Base-by-base conservation (phyloP, 2,888 invertebrate genomes). In the Diplazon laetatorius region DNA sequence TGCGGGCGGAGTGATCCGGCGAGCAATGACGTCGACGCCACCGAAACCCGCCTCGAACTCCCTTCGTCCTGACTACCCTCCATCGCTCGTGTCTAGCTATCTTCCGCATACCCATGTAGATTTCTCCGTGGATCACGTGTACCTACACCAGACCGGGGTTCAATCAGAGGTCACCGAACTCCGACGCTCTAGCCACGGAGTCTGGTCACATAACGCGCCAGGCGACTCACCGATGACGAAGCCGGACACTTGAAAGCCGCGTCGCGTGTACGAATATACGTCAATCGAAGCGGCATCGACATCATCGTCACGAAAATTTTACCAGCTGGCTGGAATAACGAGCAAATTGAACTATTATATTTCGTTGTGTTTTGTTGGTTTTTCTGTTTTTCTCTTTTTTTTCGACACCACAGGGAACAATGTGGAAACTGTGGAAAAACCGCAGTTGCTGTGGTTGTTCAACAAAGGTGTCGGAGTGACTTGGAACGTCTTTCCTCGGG, bases 1-100 rank as follows among this genome's bases (percentile, higher is more conserved):
- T 87, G 88, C 88, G 85, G 85, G 83, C 84, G 72, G 85, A 89
- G 85, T 87, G 88, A 89, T 89, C 89, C 87, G 82, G 83, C 71
- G 75, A 77, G 76, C 48, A 68, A 55, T 72, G 72, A 69, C 68
- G 79, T 79, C 79, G 72, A 76, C 79, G 72, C 74, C 77, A 73
- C 60, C 69, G 37, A 70, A n/a, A 66, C 70, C 76, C 73, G 69
- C 42, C 65, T 71, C 68, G 73, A 66, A 52, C 66, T 65, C 77
- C 50, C 68, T 72, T 60, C 30, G 71, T 46, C 75, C 63, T 70
- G 48, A 37, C 68, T 6, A 6, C 30, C 30, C 4, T 18, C 37
- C 57, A 39, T 39, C 39, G 55, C 60, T 60, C 52, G 50, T 35
- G 16, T 20, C 55, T 42, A 65, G 57, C 66, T 48, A n/a, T 50